Evolutionary conservation across 2,113 vertebrate species (phyloP).

Genomic region (Alligator mississippiensis): DNA sequence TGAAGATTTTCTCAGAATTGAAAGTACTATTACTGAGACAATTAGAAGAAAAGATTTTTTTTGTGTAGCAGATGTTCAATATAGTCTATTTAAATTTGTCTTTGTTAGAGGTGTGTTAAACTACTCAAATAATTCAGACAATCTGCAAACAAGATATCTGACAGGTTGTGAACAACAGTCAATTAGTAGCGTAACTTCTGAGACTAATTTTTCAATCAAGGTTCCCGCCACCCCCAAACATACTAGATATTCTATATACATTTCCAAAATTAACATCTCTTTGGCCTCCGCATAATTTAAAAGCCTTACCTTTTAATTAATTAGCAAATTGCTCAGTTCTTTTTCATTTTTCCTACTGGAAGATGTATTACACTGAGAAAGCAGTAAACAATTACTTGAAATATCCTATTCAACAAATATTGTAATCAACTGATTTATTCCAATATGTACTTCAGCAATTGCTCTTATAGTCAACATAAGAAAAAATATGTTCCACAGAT

Average conservation of each 20-base stretch:
- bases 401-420: neutral
- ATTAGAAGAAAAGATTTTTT: constrained; percentile 22
- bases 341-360: neutral
- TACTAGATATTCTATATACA: neutral
- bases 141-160: constrained; percentile 70
- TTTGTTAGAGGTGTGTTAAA: constrained; percentile 66
- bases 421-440: constrained; percentile 3
- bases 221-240: neutral
- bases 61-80: constrained; percentile 61
- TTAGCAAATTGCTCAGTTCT: neutral
- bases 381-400: constrained; percentile 28
- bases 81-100: constrained; percentile 54
- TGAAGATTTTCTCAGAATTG: constrained; percentile 9
- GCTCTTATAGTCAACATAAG: neutral
- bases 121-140: constrained; percentile 69
- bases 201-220: constrained; percentile 51
- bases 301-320: neutral
- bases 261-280: constrained; percentile 56
- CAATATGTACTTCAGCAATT: neutral
- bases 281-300: constrained; percentile 38
- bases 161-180: constrained; percentile 67
- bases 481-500: neutral
- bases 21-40: neutral
- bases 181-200: constrained; percentile 57
- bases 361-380: neutral